Conservation (phyloP, 1,140 invertebrate genomes). For the Drosophila bocqueti region DNA sequence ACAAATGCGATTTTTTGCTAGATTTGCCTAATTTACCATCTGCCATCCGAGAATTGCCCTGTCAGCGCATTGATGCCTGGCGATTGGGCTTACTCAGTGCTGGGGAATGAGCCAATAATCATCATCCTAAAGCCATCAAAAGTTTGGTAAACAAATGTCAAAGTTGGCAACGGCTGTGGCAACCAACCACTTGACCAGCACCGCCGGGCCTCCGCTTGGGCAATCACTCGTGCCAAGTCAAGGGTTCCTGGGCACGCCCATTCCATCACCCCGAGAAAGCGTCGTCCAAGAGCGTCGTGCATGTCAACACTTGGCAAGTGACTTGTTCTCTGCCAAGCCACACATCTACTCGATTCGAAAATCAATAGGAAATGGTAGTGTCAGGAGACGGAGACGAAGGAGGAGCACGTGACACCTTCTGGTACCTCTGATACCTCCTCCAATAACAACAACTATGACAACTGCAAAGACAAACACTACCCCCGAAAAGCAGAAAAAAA, state of each 20-base stretch:
- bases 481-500: constrained; percentile 13
- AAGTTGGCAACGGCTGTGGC: constrained; percentile 26
- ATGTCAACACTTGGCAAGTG: constrained; percentile 50
- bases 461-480: constrained; percentile 25
- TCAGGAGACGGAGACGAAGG: background rate
- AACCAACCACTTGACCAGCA: constrained; percentile 23
- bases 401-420: constrained; percentile 60
- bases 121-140: constrained; percentile 1
- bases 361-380: constrained; percentile 59
- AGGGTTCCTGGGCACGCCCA: constrained; percentile 22
- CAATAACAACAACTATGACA: constrained; percentile 34
- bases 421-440: background rate
- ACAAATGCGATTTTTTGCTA: constrained; percentile 16
- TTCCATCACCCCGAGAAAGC: constrained; percentile 8
- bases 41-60: background rate
- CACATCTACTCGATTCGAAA: constrained; percentile 30
- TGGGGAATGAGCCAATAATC: constrained; percentile 6
- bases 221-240: constrained; percentile 25
- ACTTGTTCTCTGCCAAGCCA: constrained; percentile 22
- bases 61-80: constrained; percentile 1
- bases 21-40: background rate
- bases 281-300: constrained; percentile 18
- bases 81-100: background rate
- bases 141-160: constrained; percentile 34
- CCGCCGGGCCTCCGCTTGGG: constrained; percentile 2